phyloP scores from a whole-genome alignment of 2,797 vertebrate species.

The Threskiornis aethiopicus region DNA sequence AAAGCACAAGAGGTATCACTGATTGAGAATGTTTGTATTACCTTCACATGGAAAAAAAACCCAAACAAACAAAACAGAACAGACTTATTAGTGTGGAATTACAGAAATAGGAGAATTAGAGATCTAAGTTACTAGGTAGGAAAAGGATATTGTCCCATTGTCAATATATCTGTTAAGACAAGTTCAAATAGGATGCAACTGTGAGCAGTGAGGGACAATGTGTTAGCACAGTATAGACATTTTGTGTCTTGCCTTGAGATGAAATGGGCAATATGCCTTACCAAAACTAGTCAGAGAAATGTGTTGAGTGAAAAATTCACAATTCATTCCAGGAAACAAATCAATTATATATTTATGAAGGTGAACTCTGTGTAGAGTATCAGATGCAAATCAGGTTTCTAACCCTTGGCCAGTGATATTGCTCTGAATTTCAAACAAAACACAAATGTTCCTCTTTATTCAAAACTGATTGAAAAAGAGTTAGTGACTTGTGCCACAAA shows the following conservation, averaged over 20 bases:
- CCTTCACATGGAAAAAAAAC: neutral
- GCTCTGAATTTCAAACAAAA: neutral
- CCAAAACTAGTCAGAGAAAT: neutral
- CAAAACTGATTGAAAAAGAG: neutral
- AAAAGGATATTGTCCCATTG: neutral
- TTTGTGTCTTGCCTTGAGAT: neutral
- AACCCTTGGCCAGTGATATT: neutral
- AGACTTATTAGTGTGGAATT: neutral
- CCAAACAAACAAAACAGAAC: neutral
- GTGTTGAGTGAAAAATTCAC: neutral
- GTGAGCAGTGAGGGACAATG: neutral
- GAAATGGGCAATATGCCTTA: neutral
- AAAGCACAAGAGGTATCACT: neutral
- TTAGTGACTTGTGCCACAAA: neutral
- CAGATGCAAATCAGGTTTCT: neutral
- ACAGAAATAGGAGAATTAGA: neutral
- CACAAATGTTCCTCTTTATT: neutral
- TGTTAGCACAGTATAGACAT: neutral
- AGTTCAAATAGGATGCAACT: neutral
- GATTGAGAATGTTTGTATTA: neutral
- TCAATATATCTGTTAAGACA: neutral
- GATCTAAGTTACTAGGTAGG: neutral
- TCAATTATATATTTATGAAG: neutral
- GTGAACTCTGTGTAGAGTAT: neutral
- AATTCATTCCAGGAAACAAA: neutral